Percentiles rank a stretch among this genome's conserved stretches.
Evolutionary conservation across 2,113 vertebrate genomes (phyloP).

Genomic region (Anas platyrhynchos): DNA sequence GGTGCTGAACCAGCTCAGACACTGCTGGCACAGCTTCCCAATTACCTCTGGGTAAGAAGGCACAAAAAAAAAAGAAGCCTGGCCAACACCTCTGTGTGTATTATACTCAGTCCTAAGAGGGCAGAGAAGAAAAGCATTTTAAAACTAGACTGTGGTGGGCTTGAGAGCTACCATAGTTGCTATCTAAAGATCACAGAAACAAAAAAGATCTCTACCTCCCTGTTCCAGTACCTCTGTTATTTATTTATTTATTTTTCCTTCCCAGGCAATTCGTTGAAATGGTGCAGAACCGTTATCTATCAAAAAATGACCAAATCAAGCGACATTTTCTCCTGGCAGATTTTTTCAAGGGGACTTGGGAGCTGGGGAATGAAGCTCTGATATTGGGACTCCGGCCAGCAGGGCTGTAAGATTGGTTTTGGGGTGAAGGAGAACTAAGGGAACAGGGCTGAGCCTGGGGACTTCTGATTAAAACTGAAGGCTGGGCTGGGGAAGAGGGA

Average conservation of each 20-base stretch:
- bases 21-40: slow-evolving; percentile 79
- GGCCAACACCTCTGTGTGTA: slow-evolving; percentile 78
- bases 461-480: background rate
- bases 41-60: slow-evolving; percentile 67
- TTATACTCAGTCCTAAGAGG: slow-evolving; percentile 72
- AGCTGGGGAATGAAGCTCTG: no score
- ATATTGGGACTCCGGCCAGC: background rate
- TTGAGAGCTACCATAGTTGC: background rate
- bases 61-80: slow-evolving; percentile 70
- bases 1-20: slow-evolving; percentile 72
- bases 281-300: no score
- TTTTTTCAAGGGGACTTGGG: no score
- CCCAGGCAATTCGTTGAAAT: no score
- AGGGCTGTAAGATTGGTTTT: background rate
- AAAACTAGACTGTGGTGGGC: background rate
- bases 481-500: background rate
- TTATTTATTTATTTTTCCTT: no score
- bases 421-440: background rate
- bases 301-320: no score
- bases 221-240: no score
- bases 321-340: no score
- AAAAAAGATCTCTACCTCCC: no score
- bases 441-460: background rate
- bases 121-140: background rate
- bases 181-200: no score